Evolutionary conservation across 2,797 vertebrate species (phyloP).

Genomic region (Strix occidentalis): DNA sequence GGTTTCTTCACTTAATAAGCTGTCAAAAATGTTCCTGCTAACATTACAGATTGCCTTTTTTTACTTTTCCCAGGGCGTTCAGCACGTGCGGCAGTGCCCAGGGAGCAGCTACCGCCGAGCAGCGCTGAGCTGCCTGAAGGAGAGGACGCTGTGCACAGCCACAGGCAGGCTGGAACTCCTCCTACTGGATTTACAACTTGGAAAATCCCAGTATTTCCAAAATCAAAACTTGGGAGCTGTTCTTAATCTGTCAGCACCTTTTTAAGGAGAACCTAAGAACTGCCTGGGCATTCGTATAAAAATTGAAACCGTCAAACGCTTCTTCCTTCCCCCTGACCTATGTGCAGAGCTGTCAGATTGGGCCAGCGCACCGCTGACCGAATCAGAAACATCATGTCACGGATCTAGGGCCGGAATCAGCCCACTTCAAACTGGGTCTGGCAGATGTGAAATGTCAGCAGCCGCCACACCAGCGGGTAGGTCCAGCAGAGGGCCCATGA

Average conservation of each 20-base stretch:
- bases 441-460: not conserved
- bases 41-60: not conserved
- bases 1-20: not conserved
- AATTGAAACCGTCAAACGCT: not conserved
- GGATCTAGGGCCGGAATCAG: not conserved
- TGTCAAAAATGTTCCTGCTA: not conserved
- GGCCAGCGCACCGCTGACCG: rapidly evolving
- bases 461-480: not conserved
- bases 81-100: rapidly evolving
- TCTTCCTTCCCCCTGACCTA: not conserved
- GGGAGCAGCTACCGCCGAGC: not conserved
- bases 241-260: slow-evolving; percentile 13
- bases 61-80: not conserved
- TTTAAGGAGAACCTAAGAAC: not conserved
- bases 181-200: not conserved
- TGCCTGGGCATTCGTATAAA: not conserved
- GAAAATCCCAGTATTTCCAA: slow-evolving; percentile 25
- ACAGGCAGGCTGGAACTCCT: not conserved
- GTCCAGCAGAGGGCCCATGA: rapidly evolving
- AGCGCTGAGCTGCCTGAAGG: not conserved
- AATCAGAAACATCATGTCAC: not conserved
- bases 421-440: not conserved
- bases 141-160: not conserved
- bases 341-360: not conserved
- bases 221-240: not conserved